Conservation (phyloP, 92 coral and sea anemone species). For the Pocillopora meandrina region DNA sequence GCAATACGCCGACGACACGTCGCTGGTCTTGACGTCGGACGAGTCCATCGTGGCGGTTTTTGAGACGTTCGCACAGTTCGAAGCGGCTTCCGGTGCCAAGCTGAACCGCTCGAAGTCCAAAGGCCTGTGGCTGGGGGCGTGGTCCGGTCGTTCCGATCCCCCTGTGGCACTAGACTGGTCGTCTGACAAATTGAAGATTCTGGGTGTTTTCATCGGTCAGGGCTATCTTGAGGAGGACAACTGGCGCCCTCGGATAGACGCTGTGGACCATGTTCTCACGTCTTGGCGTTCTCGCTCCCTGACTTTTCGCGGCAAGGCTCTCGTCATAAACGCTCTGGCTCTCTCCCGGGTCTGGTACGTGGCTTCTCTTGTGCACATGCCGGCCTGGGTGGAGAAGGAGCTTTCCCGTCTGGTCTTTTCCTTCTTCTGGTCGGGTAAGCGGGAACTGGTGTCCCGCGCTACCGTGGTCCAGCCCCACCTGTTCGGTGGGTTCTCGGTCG, state of each 20-base stretch:
- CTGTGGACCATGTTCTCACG: neutral
- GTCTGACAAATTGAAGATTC: neutral
- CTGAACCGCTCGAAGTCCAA: constrained; percentile 16
- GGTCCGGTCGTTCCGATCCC: neutral
- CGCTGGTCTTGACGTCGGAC: constrained; percentile 28
- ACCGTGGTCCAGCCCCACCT: neutral
- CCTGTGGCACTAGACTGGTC: constrained; percentile 13
- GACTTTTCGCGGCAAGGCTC: constrained; percentile 36
- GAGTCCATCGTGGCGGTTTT: neutral
- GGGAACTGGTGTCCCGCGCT: neutral
- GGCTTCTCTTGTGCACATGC: neutral
- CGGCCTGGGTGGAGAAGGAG: neutral
- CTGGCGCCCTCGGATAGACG: constrained; percentile 18
- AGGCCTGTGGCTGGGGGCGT: constrained; percentile 40
- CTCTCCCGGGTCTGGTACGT: constrained; percentile 47
- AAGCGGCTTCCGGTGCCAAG: constrained; percentile 47
- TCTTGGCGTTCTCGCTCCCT: constrained; percentile 39
- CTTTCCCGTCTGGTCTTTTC: neutral
- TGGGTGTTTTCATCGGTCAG: constrained; percentile 32
- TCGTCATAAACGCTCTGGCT: constrained; percentile 33
- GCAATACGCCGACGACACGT: constrained; percentile 61
- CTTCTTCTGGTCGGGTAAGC: neutral
- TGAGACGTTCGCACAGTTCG: neutral
- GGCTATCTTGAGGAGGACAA: neutral
- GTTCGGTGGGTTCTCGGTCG: neutral